Evolutionary conservation across 2,888 invertebrate species (phyloP), one percentile per base, ranked within the genome.

Genomic region (Orchesella flavescens): DNA sequence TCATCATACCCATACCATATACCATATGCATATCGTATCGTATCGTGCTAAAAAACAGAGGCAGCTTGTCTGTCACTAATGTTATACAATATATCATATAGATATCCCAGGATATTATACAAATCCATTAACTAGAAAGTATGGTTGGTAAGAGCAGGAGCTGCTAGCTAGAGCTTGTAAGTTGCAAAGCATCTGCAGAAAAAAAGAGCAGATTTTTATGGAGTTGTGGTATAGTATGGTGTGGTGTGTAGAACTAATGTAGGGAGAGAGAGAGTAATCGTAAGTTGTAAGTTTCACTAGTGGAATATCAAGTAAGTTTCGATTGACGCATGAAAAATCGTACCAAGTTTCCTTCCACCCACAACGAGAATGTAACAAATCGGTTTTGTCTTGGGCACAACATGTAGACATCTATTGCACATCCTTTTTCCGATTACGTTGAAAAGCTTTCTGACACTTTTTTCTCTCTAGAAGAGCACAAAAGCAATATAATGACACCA

Each of bases 301-400:
- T 66, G 43, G 66, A 76, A 76, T 76, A 76, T 76, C 76, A 76
- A 76, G 66, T 76, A 66, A 66, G 66, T 66, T 66, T 57, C 55
- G 66, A 66, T 55, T 76, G 76, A 76, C 76, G 76, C 76, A 76
- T 76, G 76, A 76, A 76, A 76, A 76, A 76, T 76, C 66, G 76
- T 49, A 63, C 55, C 66, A 53, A 66, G 55, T 66, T 76, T 66
- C 57, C 65, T 66, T 76, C 76, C 76, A 55, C 76, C 76, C 76
- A 76, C 76, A 66, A 76, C 76, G 44, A 66, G 63, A 63, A 55
- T 24, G 76, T 55, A 76, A 76, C 76, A 76, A 76, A 76, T 76
- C 66, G 66, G 55, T 66, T 76, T 65, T 75, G 65, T 75, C 69
- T 72, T 55, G 19, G 12, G 17, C 53, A 23, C 66, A 66, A 17